Evolutionary conservation across 37 sponge, comb jelly and placozoan species (phyloP).

Genomic region (Ephydatia muelleri): DNA sequence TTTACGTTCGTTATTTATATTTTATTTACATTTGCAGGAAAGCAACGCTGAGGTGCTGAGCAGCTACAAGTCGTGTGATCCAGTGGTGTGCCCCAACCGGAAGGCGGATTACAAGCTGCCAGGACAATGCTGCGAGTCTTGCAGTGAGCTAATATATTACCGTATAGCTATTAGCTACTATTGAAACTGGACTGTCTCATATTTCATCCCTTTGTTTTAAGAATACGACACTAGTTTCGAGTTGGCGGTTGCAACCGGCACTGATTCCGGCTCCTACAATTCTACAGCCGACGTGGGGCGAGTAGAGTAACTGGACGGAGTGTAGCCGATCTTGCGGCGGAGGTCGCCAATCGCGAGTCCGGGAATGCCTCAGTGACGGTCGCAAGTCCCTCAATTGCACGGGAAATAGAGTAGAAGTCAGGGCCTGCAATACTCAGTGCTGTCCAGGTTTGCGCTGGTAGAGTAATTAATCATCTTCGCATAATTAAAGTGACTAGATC

Average conservation of each 20-base stretch:
- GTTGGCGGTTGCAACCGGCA: background rate
- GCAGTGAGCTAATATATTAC: conserved; percentile 33
- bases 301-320: conserved; percentile 66
- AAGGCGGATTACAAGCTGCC: conserved; percentile 57
- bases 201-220: background rate
- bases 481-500: no score
- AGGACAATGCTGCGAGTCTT: conserved; percentile 51
- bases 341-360: conserved; percentile 55
- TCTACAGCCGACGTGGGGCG: conserved; percentile 27
- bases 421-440: conserved; percentile 39
- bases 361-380: conserved; percentile 47
- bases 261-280: background rate
- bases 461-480: no score
- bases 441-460: conserved; percentile 66
- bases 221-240: background rate
- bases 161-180: background rate
- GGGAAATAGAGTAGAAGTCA: conserved; percentile 28
- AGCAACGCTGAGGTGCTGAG: background rate
- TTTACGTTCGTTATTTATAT: no score
- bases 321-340: conserved; percentile 67
- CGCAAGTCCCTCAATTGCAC: conserved; percentile 32
- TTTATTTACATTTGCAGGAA: background rate
- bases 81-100: conserved; percentile 37
- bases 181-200: background rate
- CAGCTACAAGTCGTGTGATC: background rate